phyloP scores from a whole-genome alignment of 2,888 invertebrate species.

The Nycteola revayana region DNA sequence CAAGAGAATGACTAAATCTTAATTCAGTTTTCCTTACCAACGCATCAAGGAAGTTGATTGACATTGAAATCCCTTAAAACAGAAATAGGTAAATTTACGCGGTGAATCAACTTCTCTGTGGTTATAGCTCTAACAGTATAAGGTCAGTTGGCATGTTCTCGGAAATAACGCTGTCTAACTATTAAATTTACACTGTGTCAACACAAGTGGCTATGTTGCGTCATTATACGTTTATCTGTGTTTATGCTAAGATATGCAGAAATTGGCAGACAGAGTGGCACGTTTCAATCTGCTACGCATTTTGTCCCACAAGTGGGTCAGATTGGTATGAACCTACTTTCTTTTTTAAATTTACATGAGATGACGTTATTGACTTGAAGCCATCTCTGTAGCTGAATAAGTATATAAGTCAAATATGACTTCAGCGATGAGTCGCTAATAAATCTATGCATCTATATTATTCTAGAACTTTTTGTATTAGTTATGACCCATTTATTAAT shows the following conservation, averaged over 20 bases:
- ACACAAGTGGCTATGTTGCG: slow-evolving; percentile 19
- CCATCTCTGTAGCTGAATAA: no score
- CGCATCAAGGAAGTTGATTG: no score
- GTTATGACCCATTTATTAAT: no score
- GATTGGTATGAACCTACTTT: no score
- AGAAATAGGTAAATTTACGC: background rate
- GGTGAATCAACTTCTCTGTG: background rate
- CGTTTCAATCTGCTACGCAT: slow-evolving; percentile 6
- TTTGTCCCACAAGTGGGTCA: background rate
- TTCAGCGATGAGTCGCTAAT: no score
- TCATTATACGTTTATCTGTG: slow-evolving; percentile 21
- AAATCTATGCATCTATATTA: no score
- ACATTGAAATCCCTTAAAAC: background rate
- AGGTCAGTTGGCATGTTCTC: background rate
- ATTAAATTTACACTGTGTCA: background rate
- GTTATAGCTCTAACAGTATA: background rate
- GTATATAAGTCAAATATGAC: no score
- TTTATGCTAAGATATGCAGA: slow-evolving; percentile 12
- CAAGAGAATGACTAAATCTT: no score
- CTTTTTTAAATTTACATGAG: no score
- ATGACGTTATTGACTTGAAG: no score
- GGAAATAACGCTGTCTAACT: background rate
- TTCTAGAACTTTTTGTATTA: no score
- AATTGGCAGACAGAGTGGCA: slow-evolving; percentile 25
- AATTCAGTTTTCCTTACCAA: no score